phyloP scores from a whole-genome alignment of 2,797 vertebrate genomes.

The Todus mexicanus region DNA sequence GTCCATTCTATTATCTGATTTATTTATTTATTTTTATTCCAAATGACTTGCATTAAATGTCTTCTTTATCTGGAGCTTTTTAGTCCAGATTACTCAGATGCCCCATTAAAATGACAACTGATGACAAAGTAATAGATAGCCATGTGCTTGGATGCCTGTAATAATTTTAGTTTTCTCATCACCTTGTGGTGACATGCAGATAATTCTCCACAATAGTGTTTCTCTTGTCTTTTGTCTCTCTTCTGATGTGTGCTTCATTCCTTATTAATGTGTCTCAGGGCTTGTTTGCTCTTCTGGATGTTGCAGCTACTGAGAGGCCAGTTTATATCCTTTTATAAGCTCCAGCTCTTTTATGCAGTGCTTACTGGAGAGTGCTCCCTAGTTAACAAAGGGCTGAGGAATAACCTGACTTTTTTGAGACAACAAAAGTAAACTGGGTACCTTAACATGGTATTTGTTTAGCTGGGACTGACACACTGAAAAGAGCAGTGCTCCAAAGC shows the following conservation, averaged over 20 bases:
- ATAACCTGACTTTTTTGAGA: neutral
- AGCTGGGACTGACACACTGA: neutral
- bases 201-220: neutral
- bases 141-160: neutral
- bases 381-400: neutral
- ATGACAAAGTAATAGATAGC: neutral
- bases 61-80: neutral
- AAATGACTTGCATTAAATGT: neutral
- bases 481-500: neutral
- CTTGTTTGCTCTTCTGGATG: neutral
- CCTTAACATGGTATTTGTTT: accelerated
- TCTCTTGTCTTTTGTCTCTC: neutral
- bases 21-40: neutral
- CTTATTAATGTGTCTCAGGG: neutral
- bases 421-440: accelerated
- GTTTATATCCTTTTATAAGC: neutral
- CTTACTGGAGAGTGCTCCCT: neutral
- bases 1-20: neutral
- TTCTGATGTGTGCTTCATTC: neutral
- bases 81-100: neutral
- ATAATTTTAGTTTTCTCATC: neutral
- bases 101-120: neutral
- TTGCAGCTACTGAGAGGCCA: neutral
- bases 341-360: neutral
- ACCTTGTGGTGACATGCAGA: neutral